These are phyloP conservation scores for Mystacornis crossleyi DNA, from an alignment of 2,113 vertebrate species.

Conservation along the genomic window DNA sequence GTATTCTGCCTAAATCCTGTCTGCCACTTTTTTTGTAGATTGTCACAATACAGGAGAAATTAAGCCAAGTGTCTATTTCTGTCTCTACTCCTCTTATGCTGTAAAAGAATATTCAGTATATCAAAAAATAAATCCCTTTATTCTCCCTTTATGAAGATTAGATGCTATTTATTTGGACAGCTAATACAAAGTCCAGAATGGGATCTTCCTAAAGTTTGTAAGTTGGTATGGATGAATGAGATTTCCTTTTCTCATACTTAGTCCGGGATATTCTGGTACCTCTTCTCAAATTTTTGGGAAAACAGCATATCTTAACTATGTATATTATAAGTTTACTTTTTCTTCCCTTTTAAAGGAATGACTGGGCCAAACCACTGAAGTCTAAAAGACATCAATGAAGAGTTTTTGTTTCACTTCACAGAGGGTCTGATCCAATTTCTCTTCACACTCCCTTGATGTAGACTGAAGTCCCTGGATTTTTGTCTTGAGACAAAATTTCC, in stretches of 20 bases:
- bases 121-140: not conserved
- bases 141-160: not conserved
- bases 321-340: not conserved
- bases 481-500: not conserved
- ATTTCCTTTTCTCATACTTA: not conserved
- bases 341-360: not conserved
- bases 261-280: not conserved
- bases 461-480: not conserved
- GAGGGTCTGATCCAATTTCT: not conserved
- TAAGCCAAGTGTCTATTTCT: not conserved
- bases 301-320: not conserved
- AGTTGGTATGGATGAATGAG: not conserved
- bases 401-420: not conserved
- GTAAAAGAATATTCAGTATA: not conserved
- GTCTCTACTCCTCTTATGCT: not conserved
- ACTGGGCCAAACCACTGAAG: not conserved
- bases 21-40: not conserved
- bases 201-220: not conserved
- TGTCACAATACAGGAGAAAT: not conserved
- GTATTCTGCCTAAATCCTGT: not conserved
- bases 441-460: not conserved
- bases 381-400: not conserved
- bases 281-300: not conserved
- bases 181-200: not conserved
- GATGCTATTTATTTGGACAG: not conserved